Conservation (phyloP, 2,113 vertebrate genomes). For the Gobiocypris rarus region DNA sequence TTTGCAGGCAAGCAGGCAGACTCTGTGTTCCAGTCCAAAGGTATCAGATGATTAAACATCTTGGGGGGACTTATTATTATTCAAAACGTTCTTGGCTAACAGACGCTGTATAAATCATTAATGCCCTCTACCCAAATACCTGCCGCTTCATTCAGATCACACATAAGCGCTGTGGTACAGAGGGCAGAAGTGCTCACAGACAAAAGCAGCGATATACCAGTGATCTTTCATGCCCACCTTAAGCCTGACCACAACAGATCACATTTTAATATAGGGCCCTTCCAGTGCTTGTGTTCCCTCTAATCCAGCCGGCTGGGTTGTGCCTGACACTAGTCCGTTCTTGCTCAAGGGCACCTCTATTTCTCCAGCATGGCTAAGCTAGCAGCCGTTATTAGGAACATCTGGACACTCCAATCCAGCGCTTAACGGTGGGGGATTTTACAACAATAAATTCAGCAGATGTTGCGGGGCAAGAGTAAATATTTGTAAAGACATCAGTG, state of each 20-base stretch:
- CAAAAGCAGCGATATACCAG: slow-evolving; percentile 19
- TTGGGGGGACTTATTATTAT: slow-evolving; percentile 69
- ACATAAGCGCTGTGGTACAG: slow-evolving; percentile 58
- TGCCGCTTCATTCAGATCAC: slow-evolving; percentile 58
- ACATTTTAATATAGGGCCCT: slow-evolving; percentile 39
- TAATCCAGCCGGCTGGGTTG: slow-evolving; percentile 36
- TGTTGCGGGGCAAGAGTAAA: slow-evolving; percentile 61
- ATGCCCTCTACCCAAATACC: slow-evolving; percentile 68
- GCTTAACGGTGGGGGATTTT: slow-evolving; percentile 54
- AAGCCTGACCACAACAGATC: slow-evolving; percentile 28
- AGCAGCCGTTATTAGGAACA: slow-evolving; percentile 64
- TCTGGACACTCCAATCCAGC: slow-evolving; percentile 58
- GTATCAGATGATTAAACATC: slow-evolving; percentile 77
- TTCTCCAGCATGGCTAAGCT: slow-evolving; percentile 55
- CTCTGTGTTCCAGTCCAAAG: slow-evolving; percentile 70
- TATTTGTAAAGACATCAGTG: slow-evolving; percentile 63
- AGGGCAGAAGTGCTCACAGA: slow-evolving; percentile 2
- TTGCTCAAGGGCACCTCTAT: slow-evolving; percentile 55
- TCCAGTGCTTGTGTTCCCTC: background rate
- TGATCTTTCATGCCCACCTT: slow-evolving; percentile 15
- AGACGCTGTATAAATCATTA: slow-evolving; percentile 78
- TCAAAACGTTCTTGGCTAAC: slow-evolving; percentile 66
- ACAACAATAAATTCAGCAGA: slow-evolving; percentile 63
- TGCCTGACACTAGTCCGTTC: slow-evolving; percentile 3
- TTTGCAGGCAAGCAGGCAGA: slow-evolving; percentile 49